A percentile compares a stretch with the other conserved stretches of the same genome.
Conservation (phyloP, 2,113 vertebrate species). For the Laticauda laticaudata region DNA sequence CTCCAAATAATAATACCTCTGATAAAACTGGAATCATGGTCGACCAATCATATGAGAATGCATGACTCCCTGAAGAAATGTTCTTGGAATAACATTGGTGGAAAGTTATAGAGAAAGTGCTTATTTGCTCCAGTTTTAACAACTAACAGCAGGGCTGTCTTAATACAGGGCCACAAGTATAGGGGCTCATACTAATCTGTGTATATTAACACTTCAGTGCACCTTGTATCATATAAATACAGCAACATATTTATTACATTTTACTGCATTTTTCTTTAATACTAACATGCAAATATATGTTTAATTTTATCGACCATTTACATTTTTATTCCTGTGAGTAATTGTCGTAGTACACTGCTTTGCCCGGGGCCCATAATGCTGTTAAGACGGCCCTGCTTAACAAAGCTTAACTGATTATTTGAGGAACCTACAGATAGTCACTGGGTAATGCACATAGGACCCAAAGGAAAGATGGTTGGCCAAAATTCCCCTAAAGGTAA, state of each 20-base stretch:
- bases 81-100: not conserved
- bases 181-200: too few species aligned
- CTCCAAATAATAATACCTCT: not conserved
- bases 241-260: too few species aligned
- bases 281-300: too few species aligned
- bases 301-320: too few species aligned
- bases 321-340: too few species aligned
- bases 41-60: not conserved
- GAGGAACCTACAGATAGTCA: not conserved
- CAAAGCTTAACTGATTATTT: not conserved
- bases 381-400: too few species aligned
- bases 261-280: too few species aligned
- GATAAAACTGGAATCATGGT: not conserved
- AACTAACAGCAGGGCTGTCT: not conserved
- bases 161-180: too few species aligned
- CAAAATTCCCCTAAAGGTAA: not conserved
- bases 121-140: not conserved
- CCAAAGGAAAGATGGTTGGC: not conserved
- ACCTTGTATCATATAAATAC: too few species aligned
- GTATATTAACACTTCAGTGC: too few species aligned
- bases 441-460: not conserved
- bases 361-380: too few species aligned
- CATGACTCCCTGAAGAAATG: not conserved
- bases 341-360: too few species aligned
- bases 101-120: not conserved